A percentile compares a stretch with the other conserved stretches of the same genome.
Evolutionary conservation across 2,888 invertebrate genomes (phyloP).

Genomic region (Raillietiella orientalis): DNA sequence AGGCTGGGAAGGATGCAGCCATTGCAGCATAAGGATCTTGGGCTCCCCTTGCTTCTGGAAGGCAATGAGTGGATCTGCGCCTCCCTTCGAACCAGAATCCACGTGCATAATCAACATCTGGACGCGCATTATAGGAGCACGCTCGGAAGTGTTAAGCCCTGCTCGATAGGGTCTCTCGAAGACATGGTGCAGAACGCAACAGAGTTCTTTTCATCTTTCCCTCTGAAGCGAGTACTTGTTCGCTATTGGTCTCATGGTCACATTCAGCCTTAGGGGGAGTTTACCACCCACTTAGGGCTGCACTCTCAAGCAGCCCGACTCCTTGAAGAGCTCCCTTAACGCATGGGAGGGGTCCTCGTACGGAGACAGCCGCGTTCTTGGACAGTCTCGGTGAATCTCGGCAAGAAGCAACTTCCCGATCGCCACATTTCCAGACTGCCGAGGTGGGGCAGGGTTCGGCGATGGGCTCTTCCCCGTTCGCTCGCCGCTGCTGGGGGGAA

Average conservation of each 20-base stretch:
- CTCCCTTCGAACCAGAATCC: too few relatives aligned
- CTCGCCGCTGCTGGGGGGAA: slow-evolving; percentile 17
- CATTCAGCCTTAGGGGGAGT: slow-evolving; percentile 18
- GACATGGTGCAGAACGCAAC: too few relatives aligned
- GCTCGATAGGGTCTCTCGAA: too few relatives aligned
- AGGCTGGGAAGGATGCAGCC: too few relatives aligned
- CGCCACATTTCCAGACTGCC: slow-evolving; percentile 11
- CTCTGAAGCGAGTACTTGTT: slow-evolving; percentile 16
- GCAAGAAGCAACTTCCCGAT: slow-evolving; percentile 9
- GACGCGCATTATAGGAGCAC: too few relatives aligned
- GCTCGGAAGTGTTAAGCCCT: too few relatives aligned
- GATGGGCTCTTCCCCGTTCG: slow-evolving; percentile 15
- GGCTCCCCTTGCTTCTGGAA: too few relatives aligned
- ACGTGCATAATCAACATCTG: too few relatives aligned
- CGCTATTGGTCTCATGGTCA: slow-evolving; percentile 16
- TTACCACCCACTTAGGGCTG: slow-evolving; percentile 16
- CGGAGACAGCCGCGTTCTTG: slow-evolving; percentile 9
- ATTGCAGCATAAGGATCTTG: too few relatives aligned
- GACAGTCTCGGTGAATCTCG: slow-evolving; percentile 5
- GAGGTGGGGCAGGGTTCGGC: slow-evolving; percentile 10
- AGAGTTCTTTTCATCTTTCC: slow-evolving; percentile 17
- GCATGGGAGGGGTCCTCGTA: slow-evolving; percentile 12
- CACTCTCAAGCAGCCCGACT: slow-evolving; percentile 16
- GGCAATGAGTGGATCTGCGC: too few relatives aligned
- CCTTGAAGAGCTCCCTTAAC: slow-evolving; percentile 8